Conservation (phyloP, 2,888 invertebrate genomes). For the Metacarcinus magister region DNA sequence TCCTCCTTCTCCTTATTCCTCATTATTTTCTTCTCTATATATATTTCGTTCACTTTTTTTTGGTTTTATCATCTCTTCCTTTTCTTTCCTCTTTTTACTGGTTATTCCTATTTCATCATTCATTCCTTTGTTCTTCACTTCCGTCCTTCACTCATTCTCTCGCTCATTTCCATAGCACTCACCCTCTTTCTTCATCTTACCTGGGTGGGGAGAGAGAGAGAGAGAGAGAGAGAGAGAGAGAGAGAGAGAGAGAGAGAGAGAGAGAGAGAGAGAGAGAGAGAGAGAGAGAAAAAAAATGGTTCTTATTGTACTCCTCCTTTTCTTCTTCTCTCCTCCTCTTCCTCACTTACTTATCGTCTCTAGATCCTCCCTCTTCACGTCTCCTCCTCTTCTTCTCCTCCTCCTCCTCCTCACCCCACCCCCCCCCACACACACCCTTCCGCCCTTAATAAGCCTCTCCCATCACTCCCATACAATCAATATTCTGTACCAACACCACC, state of each 20-base stretch:
- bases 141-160: not conserved
- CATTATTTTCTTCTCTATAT: not conserved
- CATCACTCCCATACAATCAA: constrained; percentile 4
- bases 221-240: not conserved
- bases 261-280: not conserved
- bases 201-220: not conserved
- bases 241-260: constrained; percentile 2
- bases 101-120: not conserved
- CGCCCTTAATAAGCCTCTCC: not conserved
- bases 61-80: not conserved
- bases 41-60: not conserved
- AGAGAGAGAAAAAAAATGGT: not conserved
- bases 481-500: not conserved
- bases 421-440: not conserved
- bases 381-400: not conserved
- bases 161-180: not conserved
- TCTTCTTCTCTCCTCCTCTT: not conserved
- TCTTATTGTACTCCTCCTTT: not conserved
- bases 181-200: not conserved
- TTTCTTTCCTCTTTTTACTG: not conserved
- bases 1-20: not conserved
- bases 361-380: not conserved
- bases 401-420: not conserved
- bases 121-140: not conserved
- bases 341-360: not conserved